Evolutionary conservation across 30 jellyfish, hydroid and myxozoan genomes (phyloP).

Genomic region (Aurelia sp.): DNA sequence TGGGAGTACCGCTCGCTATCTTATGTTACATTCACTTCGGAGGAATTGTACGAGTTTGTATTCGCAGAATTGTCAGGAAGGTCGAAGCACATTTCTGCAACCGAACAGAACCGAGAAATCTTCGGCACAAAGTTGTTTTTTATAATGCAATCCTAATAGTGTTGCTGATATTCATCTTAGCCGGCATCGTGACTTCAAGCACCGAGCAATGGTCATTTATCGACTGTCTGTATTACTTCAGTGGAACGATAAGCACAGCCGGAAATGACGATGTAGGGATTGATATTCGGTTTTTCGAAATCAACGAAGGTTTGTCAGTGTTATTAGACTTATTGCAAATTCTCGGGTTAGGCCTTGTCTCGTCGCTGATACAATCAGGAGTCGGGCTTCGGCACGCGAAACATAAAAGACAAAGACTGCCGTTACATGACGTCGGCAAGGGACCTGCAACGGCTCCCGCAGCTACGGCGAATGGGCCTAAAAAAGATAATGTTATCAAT

Average conservation of each 20-base stretch:
- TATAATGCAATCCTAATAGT: conserved; percentile 26
- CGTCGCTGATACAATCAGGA: conserved; percentile 66
- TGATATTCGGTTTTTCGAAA: conserved; percentile 35
- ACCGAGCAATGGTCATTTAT: conserved; percentile 22
- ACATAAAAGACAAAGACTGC: conserved; percentile 54
- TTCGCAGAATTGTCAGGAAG: conserved; percentile 34
- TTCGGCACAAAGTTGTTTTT: conserved; percentile 57
- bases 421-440: conserved; percentile 7
- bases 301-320: conserved; percentile 24
- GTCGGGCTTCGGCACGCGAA: conserved; percentile 48
- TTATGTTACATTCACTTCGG: conserved; percentile 70
- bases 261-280: conserved; percentile 49
- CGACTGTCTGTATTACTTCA: conserved; percentile 45
- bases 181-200: neutral
- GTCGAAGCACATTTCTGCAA: conserved; percentile 65
- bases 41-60: conserved; percentile 32
- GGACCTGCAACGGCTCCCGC: neutral
- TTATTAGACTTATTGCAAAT: conserved; percentile 43
- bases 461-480: conserved; percentile 41
- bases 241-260: conserved; percentile 40
- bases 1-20: conserved; percentile 62
- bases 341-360: conserved; percentile 58
- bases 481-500: conserved; percentile 1
- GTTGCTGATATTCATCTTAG: neutral
- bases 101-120: conserved; percentile 62